phyloP scores from a whole-genome alignment of 2,113 vertebrate species.

The Semnopithecus entellus region DNA sequence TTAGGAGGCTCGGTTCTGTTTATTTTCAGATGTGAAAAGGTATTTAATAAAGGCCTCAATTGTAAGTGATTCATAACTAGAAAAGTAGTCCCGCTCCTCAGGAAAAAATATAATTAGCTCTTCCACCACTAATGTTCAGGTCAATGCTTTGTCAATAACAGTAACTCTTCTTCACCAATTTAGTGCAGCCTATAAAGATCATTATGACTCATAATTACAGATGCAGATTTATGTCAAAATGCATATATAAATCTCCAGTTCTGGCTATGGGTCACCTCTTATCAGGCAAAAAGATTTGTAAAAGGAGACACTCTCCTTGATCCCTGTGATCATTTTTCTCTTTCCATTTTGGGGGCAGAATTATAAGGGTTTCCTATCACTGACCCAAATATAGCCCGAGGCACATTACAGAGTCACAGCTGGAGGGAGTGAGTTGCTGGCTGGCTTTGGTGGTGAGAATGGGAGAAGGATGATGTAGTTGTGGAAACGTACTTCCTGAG shows the following conservation, averaged over 20 bases:
- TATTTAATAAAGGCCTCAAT: background rate
- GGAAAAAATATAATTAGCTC: slow-evolving; percentile 71
- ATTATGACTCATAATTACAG: slow-evolving; percentile 80
- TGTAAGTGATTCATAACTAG: slow-evolving; percentile 65
- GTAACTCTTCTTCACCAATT: slow-evolving; percentile 78
- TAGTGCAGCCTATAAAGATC: slow-evolving; percentile 76
- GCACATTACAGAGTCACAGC: background rate
- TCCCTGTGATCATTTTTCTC: slow-evolving; percentile 47
- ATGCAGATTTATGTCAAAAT: slow-evolving; percentile 79
- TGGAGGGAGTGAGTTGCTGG: background rate
- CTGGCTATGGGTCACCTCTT: slow-evolving; percentile 65
- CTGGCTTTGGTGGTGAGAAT: background rate
- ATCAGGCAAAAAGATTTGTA: slow-evolving; percentile 71
- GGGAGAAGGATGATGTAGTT: background rate
- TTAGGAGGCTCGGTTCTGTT: background rate
- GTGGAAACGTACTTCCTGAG: slow-evolving; percentile 41
- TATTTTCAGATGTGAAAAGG: slow-evolving; percentile 42
- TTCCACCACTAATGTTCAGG: slow-evolving; percentile 71
- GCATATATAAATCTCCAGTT: slow-evolving; percentile 67
- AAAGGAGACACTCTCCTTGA: slow-evolving; percentile 69
- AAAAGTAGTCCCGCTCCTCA: slow-evolving; percentile 46
- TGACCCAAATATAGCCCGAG: slow-evolving; percentile 33
- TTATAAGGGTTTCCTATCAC: slow-evolving; percentile 47
- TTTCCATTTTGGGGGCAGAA: slow-evolving; percentile 44
- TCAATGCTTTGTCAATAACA: slow-evolving; percentile 81